Evolutionary conservation across 2,888 invertebrate species (phyloP).

Genomic region (Drosophila trichaetosa): DNA sequence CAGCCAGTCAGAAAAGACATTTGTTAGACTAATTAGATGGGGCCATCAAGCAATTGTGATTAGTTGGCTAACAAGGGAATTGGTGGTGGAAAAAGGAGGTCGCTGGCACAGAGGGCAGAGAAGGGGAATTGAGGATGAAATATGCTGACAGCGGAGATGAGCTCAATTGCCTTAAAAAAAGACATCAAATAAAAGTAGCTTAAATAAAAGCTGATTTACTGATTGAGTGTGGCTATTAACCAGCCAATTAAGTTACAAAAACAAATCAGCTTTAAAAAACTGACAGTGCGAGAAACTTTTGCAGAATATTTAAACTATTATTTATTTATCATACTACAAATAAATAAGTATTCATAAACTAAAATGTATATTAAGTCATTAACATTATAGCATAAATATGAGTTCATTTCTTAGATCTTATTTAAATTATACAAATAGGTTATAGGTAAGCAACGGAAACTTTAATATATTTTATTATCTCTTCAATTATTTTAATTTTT

Average conservation of each 20-base stretch:
- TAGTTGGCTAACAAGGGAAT: constrained; percentile 1
- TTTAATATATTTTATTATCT: background rate
- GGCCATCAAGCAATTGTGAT: constrained; percentile 51
- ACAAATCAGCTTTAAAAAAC: background rate
- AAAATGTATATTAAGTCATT: background rate
- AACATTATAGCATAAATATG: background rate
- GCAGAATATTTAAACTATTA: background rate
- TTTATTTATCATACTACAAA: background rate
- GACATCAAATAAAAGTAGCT: background rate
- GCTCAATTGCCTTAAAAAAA: constrained; percentile 23
- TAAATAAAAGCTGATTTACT: background rate
- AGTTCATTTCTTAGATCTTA: background rate
- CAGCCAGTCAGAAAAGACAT: constrained; percentile 51
- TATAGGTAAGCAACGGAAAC: background rate
- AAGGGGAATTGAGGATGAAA: constrained; percentile 17
- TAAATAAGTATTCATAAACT: background rate
- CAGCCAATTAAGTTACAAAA: background rate
- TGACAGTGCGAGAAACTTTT: background rate
- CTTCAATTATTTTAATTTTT: too few species aligned
- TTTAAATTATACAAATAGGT: background rate
- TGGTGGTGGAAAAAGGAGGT: background rate
- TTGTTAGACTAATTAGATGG: constrained; percentile 64
- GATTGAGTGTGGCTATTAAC: background rate
- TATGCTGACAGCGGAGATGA: constrained; percentile 18
- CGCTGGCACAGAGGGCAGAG: background rate